Evolutionary conservation across 2,888 invertebrate genomes (phyloP), one percentile per base, ranked within the genome.

Genomic region (Xestia ashworthii): DNA sequence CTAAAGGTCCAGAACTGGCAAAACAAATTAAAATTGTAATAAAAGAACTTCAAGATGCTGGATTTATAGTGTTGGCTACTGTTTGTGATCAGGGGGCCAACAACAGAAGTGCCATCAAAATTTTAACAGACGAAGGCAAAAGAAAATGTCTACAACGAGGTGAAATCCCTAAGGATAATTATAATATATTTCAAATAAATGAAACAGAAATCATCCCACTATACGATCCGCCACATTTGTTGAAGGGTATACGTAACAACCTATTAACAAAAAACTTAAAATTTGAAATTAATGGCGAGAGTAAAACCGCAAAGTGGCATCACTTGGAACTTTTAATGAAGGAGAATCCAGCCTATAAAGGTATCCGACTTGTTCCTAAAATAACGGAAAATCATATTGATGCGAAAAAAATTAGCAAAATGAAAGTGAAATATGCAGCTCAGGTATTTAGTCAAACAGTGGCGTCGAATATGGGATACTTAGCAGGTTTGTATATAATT

Each of bases 241-340:
- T 71, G 14, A 41, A 41, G 41, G 41, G 41, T 41, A 41, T 41
- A 41, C 41, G 41, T 32, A 71, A 71, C 14, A 60, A 71, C 46
- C 22, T 71, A 9, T 9, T 60, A 60, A 65, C 65, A 5, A 72
- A 72, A 72, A 50, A 0, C 16, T 53, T 53, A 53, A 53, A 72
- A 50, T 70, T 58, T 44, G 58, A 70, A 25, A 9, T 67, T 53
- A 53, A 85, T 41, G 74, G 65, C 3, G 60, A 55, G 11, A 69
- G 25, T 32, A 78, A 78, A 74, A 74, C 48, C 9, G 90, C 88
- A 19, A 87, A 89, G 80, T 90, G 90, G 90, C 53, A 79, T 11
- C 90, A 91, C 70, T 69, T 90, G 19, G 0, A 74, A 38, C 19
- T 68, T 4, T 41, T 90, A 1, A 46, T 79, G 65, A 46, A 81